Conservation (phyloP, 1,140 invertebrate species). For the Pogonomyrmex californicus region DNA sequence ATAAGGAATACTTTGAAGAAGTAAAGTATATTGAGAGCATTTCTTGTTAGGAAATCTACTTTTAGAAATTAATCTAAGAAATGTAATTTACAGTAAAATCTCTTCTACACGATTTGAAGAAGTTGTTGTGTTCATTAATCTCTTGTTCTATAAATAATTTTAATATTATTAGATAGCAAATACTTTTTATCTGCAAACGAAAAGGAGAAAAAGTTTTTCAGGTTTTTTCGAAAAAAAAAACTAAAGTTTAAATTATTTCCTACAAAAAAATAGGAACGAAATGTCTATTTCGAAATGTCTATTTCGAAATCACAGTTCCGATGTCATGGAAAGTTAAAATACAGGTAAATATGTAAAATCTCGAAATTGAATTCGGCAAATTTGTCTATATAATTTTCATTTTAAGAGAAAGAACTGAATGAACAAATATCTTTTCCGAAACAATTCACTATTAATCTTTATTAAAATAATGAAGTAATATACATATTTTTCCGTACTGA, state of each 20-base stretch:
- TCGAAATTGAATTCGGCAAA: slow-evolving; percentile 20
- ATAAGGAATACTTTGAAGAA: not conserved
- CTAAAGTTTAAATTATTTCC: slow-evolving; percentile 43
- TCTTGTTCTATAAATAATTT: not conserved
- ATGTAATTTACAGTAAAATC: not conserved
- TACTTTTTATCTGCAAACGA: not conserved
- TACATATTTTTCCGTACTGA: not conserved
- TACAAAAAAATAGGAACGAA: not conserved
- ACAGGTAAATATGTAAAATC: not conserved
- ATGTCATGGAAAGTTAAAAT: not conserved
- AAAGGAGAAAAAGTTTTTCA: not conserved
- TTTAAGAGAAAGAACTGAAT: not conserved
- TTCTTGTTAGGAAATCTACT: not conserved
- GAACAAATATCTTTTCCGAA: not conserved
- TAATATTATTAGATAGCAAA: not conserved
- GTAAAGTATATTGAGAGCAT: not conserved
- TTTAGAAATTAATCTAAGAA: slow-evolving; percentile 5
- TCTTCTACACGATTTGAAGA: not conserved
- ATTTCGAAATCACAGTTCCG: slow-evolving; percentile 26
- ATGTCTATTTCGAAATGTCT: slow-evolving; percentile 6
- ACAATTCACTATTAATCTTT: not conserved
- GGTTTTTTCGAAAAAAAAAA: not conserved
- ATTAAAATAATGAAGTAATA: slow-evolving; percentile 3
- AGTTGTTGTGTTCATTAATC: not conserved
- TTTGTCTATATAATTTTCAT: slow-evolving; percentile 1